A percentile compares a stretch with the other conserved stretches of the same genome.
These are phyloP conservation scores for Eriocheir sinensis DNA, from an alignment of 1,140 invertebrate genomes.

Conservation along the genomic window DNA sequence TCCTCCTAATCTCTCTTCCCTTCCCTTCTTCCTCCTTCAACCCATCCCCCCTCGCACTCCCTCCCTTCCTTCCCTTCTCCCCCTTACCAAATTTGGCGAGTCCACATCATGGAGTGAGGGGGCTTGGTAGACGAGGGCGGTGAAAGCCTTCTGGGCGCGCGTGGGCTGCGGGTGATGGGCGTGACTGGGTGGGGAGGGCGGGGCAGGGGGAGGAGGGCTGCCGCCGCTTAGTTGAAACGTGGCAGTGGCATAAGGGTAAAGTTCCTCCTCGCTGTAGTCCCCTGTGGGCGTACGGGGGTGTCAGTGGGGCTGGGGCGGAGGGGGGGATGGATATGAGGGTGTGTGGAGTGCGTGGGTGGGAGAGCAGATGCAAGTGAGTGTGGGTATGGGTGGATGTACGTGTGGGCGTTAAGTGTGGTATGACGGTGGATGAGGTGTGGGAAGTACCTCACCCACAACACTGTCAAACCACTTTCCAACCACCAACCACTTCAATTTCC, in stretches of 20 bases:
- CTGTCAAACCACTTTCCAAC: too few relatives aligned
- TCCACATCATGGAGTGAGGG: constrained; percentile 78
- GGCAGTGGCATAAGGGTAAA: constrained; percentile 77
- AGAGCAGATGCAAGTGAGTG: not conserved
- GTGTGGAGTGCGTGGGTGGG: not conserved
- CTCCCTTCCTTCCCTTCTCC: not conserved
- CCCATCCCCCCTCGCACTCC: too few relatives aligned
- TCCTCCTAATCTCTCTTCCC: not conserved
- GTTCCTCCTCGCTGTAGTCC: constrained; percentile 77
- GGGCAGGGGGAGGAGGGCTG: constrained; percentile 77
- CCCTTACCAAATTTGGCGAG: constrained; percentile 74
- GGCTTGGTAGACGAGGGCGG: constrained; percentile 76
- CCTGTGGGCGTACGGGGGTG: constrained; percentile 1
- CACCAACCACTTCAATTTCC: too few relatives aligned
- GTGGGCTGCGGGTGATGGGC: constrained; percentile 37
- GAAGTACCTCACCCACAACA: too few relatives aligned
- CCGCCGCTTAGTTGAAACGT: constrained; percentile 75
- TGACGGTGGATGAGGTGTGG: too few relatives aligned
- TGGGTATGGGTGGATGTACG: not conserved
- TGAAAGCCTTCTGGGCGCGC: constrained; percentile 74
- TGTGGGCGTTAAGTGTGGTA: not conserved
- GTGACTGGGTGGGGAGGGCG: constrained; percentile 69
- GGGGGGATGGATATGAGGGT: not conserved
- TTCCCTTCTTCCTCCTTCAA: too few relatives aligned
- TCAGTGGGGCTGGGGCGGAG: too few relatives aligned